A percentile compares a stretch with the other conserved stretches of the same genome.
These are phyloP conservation scores for Oscheius sp. DNA, from an alignment of 2,888 invertebrate species.

Conservation along the genomic window DNA sequence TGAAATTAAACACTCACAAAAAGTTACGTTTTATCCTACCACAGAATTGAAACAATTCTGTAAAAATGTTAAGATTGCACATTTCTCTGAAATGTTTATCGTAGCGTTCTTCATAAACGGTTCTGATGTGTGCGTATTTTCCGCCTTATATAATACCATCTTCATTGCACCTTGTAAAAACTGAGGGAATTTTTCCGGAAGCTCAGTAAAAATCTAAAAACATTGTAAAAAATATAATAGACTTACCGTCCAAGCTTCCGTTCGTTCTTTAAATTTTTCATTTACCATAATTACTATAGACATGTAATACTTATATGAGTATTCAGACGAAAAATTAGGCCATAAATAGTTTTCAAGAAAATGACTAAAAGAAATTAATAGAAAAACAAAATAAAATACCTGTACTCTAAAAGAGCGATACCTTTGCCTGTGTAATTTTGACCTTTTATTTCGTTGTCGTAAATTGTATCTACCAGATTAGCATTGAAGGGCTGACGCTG, in stretches of 20 bases:
- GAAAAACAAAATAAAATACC: conserved; percentile 27
- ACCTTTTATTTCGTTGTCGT: conserved; percentile 54
- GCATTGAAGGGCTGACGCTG: conserved; percentile 50
- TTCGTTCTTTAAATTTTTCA: conserved; percentile 95
- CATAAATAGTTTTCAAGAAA: conserved; percentile 95
- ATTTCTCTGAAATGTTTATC: conserved; percentile 78
- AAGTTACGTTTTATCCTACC: conserved; percentile 70
- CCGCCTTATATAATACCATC: conserved; percentile 76
- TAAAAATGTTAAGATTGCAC: conserved; percentile 86
- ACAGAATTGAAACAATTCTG: conserved; percentile 97
- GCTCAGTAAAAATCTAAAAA: conserved; percentile 58
- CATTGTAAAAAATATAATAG: background rate
- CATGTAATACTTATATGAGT: conserved; percentile 79
- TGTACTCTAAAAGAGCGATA: conserved; percentile 60
- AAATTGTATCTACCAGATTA: conserved; percentile 54
- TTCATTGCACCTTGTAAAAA: conserved; percentile 70
- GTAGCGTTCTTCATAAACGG: conserved; percentile 3
- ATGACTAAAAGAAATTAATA: conserved; percentile 77
- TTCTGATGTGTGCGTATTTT: no score
- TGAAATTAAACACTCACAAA: conserved; percentile 19
- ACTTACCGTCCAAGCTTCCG: conserved; percentile 89
- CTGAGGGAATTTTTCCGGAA: conserved; percentile 68
- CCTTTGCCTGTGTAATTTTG: conserved; percentile 64
- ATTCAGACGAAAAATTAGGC: conserved; percentile 87
- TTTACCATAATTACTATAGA: conserved; percentile 98